Evolutionary conservation across 2,888 invertebrate species (phyloP), one percentile per base, ranked within the genome.

Genomic region (Minunthozetes semirufus): DNA sequence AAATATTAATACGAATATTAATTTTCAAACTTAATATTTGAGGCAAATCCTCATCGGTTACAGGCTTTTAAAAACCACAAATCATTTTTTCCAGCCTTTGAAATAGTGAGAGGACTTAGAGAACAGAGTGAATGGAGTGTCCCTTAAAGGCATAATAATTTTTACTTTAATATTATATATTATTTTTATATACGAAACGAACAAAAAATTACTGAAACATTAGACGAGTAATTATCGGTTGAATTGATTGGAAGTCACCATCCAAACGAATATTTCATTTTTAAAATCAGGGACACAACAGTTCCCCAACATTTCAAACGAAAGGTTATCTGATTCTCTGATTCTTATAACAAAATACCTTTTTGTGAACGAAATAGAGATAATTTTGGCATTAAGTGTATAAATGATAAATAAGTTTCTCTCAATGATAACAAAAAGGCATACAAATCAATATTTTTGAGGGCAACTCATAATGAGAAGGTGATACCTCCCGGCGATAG

Each of bases 121-220:
- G 17, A 6, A 33, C 27, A 38, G 29, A 63, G 38, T 38, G n/a
- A 66, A 66, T 38, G 38, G 27, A 66, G 33, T 19, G 38, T 38
- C n/a, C n/a, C 63, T 66, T 66, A 38, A 66, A 66, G 63, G 63
- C 63, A 66, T 66, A 66, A 66, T 38, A 38, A 66, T n/a, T 38
- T 38, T 38, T 1, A 17, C n/a, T 33, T 5, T 33, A 9, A 66
- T n/a, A 38, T 19, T 33, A 33, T 33, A 59, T 63, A 63, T 63
- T n/a, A 33, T n/a, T n/a, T 33, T 33, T 33, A 63, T 63, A 22
- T 19, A 2, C 17, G 15, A 42, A 56, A 25, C 19, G 22, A 56
- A 22, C 56, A 56, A 56, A 56, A 56, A 56, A 59, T 27, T 22
- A 59, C 17, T 59, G 59, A 59, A 50, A 50, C 50, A 50, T 50